Conservation (phyloP, 1,140 invertebrate species). For the Hormaphis cornu region DNA sequence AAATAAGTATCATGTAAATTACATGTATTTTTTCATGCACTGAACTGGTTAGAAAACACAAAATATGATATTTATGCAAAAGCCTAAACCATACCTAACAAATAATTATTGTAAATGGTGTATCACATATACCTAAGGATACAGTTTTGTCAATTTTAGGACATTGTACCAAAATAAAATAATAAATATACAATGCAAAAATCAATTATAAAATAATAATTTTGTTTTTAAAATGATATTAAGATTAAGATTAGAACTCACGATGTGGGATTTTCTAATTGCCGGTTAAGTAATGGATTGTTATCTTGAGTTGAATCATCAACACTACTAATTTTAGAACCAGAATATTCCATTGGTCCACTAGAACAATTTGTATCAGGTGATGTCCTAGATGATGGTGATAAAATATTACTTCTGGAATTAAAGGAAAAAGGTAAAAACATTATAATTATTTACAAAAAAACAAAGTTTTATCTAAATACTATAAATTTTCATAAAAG, state of each 20-base stretch:
- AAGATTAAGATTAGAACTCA: conserved; percentile 38
- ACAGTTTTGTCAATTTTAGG: background rate
- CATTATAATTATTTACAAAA: no score
- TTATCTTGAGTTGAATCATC: conserved; percentile 41
- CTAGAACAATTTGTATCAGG: conserved; percentile 18
- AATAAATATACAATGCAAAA: background rate
- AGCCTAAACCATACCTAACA: background rate
- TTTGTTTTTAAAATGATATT: no score
- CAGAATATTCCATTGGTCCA: conserved; percentile 1
- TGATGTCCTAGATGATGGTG: background rate
- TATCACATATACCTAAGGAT: no score
- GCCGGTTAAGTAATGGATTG: conserved; percentile 54
- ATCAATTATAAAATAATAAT: background rate
- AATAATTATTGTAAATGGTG: background rate
- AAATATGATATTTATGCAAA: background rate
- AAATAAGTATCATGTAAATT: conserved; percentile 13
- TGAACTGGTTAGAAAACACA: background rate
- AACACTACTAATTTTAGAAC: background rate
- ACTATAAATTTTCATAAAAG: no score
- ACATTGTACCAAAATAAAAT: background rate
- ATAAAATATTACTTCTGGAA: background rate
- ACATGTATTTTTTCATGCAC: background rate
- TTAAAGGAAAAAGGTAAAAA: background rate
- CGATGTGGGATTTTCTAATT: conserved; percentile 63
- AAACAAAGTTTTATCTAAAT: no score